Conservation (phyloP, 2,797 vertebrate genomes). For the Acrocephalus scirpaceus region DNA sequence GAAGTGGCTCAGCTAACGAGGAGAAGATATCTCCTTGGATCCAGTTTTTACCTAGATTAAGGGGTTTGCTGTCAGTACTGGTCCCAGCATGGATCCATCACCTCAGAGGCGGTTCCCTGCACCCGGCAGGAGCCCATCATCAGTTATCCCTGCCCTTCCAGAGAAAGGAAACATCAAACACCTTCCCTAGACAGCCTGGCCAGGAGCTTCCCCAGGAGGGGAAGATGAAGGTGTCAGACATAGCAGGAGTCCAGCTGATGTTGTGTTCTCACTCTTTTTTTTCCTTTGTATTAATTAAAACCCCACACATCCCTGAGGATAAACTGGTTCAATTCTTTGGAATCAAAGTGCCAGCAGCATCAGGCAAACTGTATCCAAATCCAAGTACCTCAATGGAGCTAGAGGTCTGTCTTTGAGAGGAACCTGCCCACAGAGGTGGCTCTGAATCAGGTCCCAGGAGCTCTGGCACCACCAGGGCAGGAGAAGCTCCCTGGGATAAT, state of each 20-base stretch:
- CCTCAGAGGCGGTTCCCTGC: not conserved
- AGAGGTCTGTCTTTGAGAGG: not conserved
- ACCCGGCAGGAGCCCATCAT: not conserved
- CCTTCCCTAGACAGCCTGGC: not conserved
- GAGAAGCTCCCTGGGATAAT: not conserved
- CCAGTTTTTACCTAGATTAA: not conserved
- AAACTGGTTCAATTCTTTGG: not conserved
- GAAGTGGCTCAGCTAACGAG: not conserved
- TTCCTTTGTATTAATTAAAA: not conserved
- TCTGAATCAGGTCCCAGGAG: not conserved
- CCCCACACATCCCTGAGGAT: not conserved
- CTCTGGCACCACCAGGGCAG: not conserved
- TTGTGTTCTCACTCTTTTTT: not conserved
- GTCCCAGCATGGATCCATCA: not conserved
- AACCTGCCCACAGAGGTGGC: not conserved
- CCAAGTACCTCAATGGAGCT: not conserved
- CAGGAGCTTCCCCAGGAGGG: not conserved
- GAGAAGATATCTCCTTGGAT: not conserved
- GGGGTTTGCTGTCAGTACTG: not conserved
- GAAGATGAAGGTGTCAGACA: not conserved
- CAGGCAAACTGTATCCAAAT: not conserved
- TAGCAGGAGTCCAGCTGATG: constrained; percentile 18
- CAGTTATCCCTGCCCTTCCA: not conserved
- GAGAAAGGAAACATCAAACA: not conserved
- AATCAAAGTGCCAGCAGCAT: not conserved